Evolutionary conservation across 2,888 invertebrate species (phyloP), one percentile per base, ranked within the genome.

Genomic region (Andrena flavipes): DNA sequence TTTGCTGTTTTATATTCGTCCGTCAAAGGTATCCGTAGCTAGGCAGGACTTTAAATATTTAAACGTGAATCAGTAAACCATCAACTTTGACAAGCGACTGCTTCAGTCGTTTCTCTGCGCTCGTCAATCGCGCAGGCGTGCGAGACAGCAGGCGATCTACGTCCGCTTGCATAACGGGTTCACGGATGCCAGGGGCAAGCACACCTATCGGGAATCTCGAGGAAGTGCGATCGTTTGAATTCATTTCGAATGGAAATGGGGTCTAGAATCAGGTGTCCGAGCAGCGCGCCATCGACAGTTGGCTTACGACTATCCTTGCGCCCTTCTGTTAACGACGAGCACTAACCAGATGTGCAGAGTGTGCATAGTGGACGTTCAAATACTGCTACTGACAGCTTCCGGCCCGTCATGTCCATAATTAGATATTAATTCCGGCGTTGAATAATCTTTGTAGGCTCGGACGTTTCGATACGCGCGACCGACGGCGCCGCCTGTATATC

Each of bases 221-320:
- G 80, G 73, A 84, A 85, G 75, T 69, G 79, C 62, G 80, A 79
- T 76, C 69, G 80, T 78, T 77, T 74, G 82, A 77, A 88, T 86
- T 88, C 88, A 86, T 89, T 89, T 84, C 84, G 70, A 85, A 88
- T 89, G 90, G 88, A 89, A 89, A 90, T 89, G 83, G 86, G 85
- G 88, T 42, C 42, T 87, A 83, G 84, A 23, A 56, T 56, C 82
- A 73, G 23, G 63, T 68, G 76, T 76, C 72, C 72, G 30, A 30
- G 68, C 72, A 78, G 80, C 71, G 42, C 33, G 69, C 67, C 62
- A 69, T 84, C 81, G 81, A 88, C 85, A 86, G 85, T 84, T 77
- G 82, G 85, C 84, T 88, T 85, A 86, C 84, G 67, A 49, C 69
- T 29, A 62, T 74, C 54, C 49, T 33, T 65, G 59, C 49, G 59